phyloP scores from a whole-genome alignment of 1,140 invertebrate species.

The Oryzaephilus surinamensis region DNA sequence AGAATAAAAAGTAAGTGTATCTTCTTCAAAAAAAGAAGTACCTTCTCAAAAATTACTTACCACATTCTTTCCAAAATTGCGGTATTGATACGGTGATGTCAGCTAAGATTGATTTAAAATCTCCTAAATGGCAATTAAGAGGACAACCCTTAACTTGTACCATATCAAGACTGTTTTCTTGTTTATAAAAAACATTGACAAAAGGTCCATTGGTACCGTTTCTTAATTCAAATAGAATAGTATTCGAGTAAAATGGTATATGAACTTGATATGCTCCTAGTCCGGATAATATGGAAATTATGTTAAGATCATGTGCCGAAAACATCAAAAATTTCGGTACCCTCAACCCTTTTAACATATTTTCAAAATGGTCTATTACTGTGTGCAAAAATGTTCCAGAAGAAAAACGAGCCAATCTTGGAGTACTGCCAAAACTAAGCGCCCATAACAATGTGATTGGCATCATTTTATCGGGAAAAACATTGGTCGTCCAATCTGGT shows the following conservation, averaged over 20 bases:
- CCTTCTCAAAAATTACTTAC: too few species aligned
- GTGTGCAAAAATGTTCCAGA: constrained; percentile 50
- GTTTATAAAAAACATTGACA: constrained; percentile 51
- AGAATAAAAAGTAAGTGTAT: too few species aligned
- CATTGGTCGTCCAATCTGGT: constrained; percentile 57
- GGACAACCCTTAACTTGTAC: constrained; percentile 49
- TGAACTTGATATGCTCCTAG: constrained; percentile 62
- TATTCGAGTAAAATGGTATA: constrained; percentile 60
- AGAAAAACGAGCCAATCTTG: constrained; percentile 43
- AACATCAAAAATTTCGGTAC: constrained; percentile 58
- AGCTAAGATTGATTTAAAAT: too few species aligned
- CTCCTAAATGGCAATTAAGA: constrained; percentile 44
- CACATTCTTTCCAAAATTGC: too few species aligned
- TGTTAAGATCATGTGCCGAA: constrained; percentile 73
- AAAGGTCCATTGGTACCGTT: constrained; percentile 31
- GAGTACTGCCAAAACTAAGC: constrained; percentile 38
- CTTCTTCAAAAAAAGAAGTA: too few species aligned
- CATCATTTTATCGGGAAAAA: constrained; percentile 42
- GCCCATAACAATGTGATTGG: constrained; percentile 43
- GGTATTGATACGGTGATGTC: too few species aligned
- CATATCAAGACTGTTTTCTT: constrained; percentile 40
- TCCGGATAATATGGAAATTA: constrained; percentile 63
- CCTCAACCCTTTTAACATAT: constrained; percentile 9
- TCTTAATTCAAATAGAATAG: constrained; percentile 61
- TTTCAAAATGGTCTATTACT: constrained; percentile 22